Base-by-base conservation (phyloP, 2,888 invertebrate genomes). In the Acleris laterana region DNA sequence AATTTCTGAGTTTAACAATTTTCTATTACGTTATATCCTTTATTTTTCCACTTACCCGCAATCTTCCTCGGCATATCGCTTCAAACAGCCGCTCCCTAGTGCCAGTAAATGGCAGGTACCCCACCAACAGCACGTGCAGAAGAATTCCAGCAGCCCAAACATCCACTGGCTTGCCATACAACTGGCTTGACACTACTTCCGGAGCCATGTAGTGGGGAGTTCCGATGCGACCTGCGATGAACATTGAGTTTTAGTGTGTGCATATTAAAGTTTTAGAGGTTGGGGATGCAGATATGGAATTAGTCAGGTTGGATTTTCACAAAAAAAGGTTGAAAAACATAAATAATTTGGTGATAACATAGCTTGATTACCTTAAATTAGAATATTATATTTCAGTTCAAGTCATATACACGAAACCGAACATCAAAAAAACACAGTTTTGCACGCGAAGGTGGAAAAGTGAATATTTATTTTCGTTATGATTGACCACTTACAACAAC, bases 141-240 rank as follows among this genome's bases (percentile, higher is more conserved):
- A 99, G 94, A 62, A 99, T 97, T 11, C 99, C 99, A 32, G 98
- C 98, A 42, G 98, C 97, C 99, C 99, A 99, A 68, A 99, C 97
- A 88, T 99, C 99, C 72, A 98, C 98, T 1, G 98, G 96, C 85
- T 99, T 99, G 46, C 97, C 97, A 91, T 98, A 98, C 76, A 97
- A 95, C 86, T 97, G 96, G 80, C 97, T 95, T 70, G 97, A 96
- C 20, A 99, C 97, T 71, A 99, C 97, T 93, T 99, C 99, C 0
- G 99, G 99, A 1, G 99, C 97, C 98, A 99, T 99, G 89, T 98
- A 99, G 88, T 98, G 98, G 16, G 99, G 98, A 66, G 98, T 98
- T 46, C 99, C 99, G 69, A 99, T 96, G 71, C 98, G 96, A 85
- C 97, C 98, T 98, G 90, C 59, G n/a, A 42, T 63, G 19, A 16